phyloP scores from a whole-genome alignment of 2,888 invertebrate species.

The Sipha maydis region DNA sequence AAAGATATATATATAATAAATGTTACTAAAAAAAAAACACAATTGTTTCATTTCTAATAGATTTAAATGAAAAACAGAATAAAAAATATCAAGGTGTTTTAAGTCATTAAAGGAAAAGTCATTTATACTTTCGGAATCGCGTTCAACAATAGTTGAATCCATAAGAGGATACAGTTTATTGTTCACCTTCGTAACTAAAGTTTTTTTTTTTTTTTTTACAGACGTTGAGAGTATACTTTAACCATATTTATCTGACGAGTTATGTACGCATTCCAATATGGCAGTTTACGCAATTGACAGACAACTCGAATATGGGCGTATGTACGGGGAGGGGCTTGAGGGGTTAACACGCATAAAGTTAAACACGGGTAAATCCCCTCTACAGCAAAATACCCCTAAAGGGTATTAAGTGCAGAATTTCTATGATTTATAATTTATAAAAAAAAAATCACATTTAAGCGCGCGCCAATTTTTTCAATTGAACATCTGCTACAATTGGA shows the following conservation, averaged over 20 bases:
- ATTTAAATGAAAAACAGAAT: not conserved
- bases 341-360: conserved; percentile 17
- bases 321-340: not conserved
- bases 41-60: conserved; percentile 14
- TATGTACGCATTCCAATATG: conserved; percentile 55
- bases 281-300: conserved; percentile 57
- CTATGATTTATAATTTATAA: conserved; percentile 36
- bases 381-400: not conserved
- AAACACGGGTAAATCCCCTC: too few relatives aligned
- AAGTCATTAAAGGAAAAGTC: conserved; percentile 52
- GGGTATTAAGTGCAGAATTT: not conserved
- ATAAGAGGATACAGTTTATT: conserved; percentile 54
- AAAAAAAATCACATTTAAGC: conserved; percentile 39
- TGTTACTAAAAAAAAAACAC: not conserved
- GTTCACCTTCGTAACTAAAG: conserved; percentile 49
- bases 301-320: conserved; percentile 51
- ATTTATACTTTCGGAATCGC: conserved; percentile 48
- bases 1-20: not conserved
- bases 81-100: conserved; percentile 48
- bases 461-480: conserved; percentile 43
- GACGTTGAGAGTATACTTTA: conserved; percentile 24
- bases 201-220: conserved; percentile 30
- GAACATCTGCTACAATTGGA: conserved; percentile 48
- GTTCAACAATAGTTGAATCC: conserved; percentile 52
- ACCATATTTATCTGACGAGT: conserved; percentile 50